A percentile compares a stretch with the other conserved stretches of the same genome.
Evolutionary conservation across 1,140 invertebrate species (phyloP).

Genomic region (Cherax quadricarinatus): DNA sequence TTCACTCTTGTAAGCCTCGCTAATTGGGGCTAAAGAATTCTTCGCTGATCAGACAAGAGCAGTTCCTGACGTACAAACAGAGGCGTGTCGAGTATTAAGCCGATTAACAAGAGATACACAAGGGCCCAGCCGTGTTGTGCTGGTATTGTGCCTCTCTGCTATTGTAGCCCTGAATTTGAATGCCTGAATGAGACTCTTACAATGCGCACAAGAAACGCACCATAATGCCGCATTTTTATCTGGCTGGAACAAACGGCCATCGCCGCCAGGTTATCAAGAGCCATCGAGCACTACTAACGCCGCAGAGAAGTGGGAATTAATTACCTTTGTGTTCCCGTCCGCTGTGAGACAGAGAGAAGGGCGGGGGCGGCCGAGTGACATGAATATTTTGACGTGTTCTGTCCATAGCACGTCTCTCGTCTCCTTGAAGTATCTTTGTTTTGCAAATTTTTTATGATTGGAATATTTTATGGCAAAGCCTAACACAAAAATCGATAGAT

Average conservation of each 20-base stretch:
- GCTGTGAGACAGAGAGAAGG: not conserved
- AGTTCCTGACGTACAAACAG: not conserved
- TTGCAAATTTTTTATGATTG: too few relatives aligned
- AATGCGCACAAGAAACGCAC: not conserved
- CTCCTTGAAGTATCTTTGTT: too few relatives aligned
- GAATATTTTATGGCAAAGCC: too few relatives aligned
- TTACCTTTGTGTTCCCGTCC: not conserved
- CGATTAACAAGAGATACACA: not conserved
- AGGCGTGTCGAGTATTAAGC: not conserved
- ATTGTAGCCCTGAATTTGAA: not conserved
- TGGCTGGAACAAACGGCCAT: slow-evolving; percentile 2
- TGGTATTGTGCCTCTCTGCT: not conserved
- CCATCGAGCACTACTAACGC: not conserved
- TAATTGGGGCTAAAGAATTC: not conserved
- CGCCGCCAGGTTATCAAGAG: slow-evolving; percentile 7
- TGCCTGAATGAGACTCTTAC: not conserved
- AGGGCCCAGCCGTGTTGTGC: not conserved
- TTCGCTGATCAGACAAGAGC: not conserved
- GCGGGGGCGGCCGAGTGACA: too few relatives aligned
- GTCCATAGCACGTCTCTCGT: too few relatives aligned
- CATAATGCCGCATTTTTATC: not conserved
- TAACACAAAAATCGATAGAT: too few relatives aligned
- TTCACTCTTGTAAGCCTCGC: not conserved
- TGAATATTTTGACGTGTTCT: too few relatives aligned
- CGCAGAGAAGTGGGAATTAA: not conserved